Evolutionary conservation across 2,888 invertebrate species (phyloP), one percentile per base, ranked within the genome.

Genomic region (Drosophila anomalipes): DNA sequence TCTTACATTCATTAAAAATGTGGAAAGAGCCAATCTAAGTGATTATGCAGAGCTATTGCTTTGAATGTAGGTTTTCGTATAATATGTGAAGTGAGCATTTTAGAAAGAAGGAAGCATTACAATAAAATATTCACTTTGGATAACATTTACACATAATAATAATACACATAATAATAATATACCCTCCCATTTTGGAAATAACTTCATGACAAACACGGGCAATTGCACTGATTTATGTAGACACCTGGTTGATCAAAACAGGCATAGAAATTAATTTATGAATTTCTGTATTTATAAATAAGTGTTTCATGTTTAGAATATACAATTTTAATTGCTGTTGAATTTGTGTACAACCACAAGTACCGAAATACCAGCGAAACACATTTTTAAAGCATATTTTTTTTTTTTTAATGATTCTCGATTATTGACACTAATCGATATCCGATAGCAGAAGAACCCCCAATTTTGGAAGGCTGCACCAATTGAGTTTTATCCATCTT

Each of bases 361-460:
- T 22, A 22, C 22, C 1, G 22, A 22, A 22, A 22, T 22, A 22
- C 33, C 1, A 14, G 35, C 35, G 35, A 35, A 35, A 4, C 35
- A 14, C 19, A 19, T 9, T 19, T 19, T 9, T 9, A 19, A 19
- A 9, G 9, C 7, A 19, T 0, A 4, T 4, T 14, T 35, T 35
- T 35, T 4, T 4, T 39, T 19, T 39, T 9, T n/a, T 1, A n/a
- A 22, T 14, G 14, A 44, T 44, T 22, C 41, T n/a, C 44, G 6
- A 6, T 6, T 5, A 44, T 44, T 12, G 0, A 6, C 1, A n/a
- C n/a, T n/a, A 12, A n/a, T 44, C n/a, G 44, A n/a, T 44, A n/a
- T 12, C 5, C n/a, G n/a, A 44, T 41, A n/a, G 1, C n/a, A n/a
- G 2, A 1, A 41, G 0, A n/a, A 1, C 0, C 4, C 4, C 2